Conservation (phyloP, 2,113 vertebrate species). For the Syngnathoides biaculeatus region DNA sequence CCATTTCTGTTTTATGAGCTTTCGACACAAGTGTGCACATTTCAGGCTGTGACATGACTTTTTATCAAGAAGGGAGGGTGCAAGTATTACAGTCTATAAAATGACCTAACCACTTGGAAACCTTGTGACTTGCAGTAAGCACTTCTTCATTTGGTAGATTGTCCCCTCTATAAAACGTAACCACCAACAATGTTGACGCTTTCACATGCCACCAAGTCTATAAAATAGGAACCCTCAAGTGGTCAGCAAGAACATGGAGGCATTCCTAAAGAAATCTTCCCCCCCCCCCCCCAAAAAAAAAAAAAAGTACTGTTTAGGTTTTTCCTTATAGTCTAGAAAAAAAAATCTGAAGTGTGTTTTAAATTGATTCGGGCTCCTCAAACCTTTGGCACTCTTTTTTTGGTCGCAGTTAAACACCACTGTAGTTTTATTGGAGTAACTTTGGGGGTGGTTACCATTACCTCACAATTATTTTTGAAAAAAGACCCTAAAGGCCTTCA, state of each 20-base stretch:
- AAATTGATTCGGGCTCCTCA: too few relatives aligned
- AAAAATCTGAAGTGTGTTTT: too few relatives aligned
- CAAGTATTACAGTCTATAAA: conserved; percentile 45
- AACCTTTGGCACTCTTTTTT: too few relatives aligned
- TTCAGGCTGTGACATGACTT: not conserved
- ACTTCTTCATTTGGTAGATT: not conserved
- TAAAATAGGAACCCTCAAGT: not conserved
- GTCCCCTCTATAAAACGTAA: conserved; percentile 2
- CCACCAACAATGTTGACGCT: not conserved
- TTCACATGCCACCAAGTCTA: not conserved
- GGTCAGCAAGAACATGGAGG: not conserved
- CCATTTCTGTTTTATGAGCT: too few relatives aligned
- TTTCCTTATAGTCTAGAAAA: too few relatives aligned
- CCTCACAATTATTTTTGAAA: not conserved
- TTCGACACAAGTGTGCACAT: not conserved
- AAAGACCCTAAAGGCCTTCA: not conserved
- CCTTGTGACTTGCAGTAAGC: conserved; percentile 2
- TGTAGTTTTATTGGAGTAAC: not conserved
- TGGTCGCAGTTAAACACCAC: not conserved
- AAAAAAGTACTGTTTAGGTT: too few relatives aligned
- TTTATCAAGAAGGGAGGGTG: conserved; percentile 23
- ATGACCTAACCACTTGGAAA: conserved; percentile 12
- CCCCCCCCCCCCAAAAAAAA: too few relatives aligned
- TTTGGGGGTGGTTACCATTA: not conserved
- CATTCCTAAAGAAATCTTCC: not conserved